Percentiles rank a stretch among this genome's conserved stretches.
Conservation (phyloP, 2,113 vertebrate species). For the Tonatia bakeri region DNA sequence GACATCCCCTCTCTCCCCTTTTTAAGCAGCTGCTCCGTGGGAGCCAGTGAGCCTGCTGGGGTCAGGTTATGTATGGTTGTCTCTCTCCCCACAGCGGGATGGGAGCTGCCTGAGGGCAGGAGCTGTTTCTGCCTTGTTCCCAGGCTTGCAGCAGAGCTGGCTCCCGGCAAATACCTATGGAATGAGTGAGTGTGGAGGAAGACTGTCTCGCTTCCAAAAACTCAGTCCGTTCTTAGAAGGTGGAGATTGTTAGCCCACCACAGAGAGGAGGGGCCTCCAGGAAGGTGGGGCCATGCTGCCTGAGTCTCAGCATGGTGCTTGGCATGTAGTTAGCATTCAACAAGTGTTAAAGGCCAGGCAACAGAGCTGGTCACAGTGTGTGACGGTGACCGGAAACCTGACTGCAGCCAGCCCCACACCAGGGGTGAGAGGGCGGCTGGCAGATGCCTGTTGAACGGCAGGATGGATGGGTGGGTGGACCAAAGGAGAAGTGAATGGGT, state of each 20-base stretch:
- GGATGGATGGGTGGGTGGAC: not conserved
- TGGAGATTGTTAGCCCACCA: not conserved
- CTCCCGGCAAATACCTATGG: not conserved
- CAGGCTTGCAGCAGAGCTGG: not conserved
- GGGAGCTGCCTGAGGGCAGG: not conserved
- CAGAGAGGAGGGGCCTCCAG: not conserved
- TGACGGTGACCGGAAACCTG: not conserved
- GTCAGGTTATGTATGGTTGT: too few species aligned
- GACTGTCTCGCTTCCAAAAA: not conserved
- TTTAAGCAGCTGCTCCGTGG: not conserved
- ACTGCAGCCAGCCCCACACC: not conserved
- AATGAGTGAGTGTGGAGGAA: not conserved
- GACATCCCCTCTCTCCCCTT: not conserved
- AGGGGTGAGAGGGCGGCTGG: not conserved
- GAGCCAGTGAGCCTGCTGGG: not conserved
- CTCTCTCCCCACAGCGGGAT: not conserved
- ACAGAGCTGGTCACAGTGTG: not conserved
- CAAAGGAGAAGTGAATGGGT: not conserved
- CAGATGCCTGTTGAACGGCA: not conserved
- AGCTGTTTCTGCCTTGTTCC: not conserved
- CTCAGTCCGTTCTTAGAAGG: not conserved
- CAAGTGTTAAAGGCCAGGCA: not conserved
- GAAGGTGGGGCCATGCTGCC: not conserved
- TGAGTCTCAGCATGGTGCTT: not conserved
- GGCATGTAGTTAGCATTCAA: not conserved